Evolutionary conservation across 2,888 invertebrate genomes (phyloP).

Genomic region (Caenorhabditis wallacei): DNA sequence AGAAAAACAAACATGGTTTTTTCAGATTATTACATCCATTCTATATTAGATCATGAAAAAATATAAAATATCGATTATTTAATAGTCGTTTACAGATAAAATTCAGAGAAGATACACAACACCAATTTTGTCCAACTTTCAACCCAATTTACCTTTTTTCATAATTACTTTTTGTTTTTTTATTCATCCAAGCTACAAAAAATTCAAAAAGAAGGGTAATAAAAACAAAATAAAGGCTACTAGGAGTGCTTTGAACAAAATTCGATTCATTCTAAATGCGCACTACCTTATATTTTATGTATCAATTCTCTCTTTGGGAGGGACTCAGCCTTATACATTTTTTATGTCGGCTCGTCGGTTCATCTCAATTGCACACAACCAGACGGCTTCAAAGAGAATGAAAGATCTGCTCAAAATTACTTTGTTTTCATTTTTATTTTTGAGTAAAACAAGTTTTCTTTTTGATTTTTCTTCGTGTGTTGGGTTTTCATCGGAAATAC

Average conservation of each 20-base stretch:
- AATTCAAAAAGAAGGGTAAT: neutral
- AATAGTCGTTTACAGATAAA: too few relatives aligned
- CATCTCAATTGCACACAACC: slow-evolving; percentile 54
- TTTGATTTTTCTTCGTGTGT: too few relatives aligned
- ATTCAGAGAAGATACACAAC: too few relatives aligned
- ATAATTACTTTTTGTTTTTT: too few relatives aligned
- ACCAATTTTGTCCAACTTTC: too few relatives aligned
- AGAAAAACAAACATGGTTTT: too few relatives aligned
- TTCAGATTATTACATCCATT: too few relatives aligned
- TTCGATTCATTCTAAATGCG: slow-evolving; percentile 65
- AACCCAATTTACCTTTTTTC: too few relatives aligned
- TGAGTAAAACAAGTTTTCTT: too few relatives aligned
- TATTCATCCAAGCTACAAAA: neutral
- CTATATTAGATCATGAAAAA: too few relatives aligned
- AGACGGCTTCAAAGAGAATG: neutral
- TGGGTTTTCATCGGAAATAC: too few relatives aligned
- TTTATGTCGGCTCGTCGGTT: slow-evolving; percentile 47
- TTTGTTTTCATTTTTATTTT: neutral
- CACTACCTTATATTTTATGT: slow-evolving; percentile 56
- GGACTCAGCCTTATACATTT: slow-evolving; percentile 51
- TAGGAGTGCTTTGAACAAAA: slow-evolving; percentile 23
- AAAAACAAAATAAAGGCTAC: neutral
- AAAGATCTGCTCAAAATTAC: slow-evolving; percentile 16
- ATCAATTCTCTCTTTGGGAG: slow-evolving; percentile 42
- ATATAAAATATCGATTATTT: too few relatives aligned